phyloP scores from a whole-genome alignment of 2,888 invertebrate genomes.

The Clostera curtula region DNA sequence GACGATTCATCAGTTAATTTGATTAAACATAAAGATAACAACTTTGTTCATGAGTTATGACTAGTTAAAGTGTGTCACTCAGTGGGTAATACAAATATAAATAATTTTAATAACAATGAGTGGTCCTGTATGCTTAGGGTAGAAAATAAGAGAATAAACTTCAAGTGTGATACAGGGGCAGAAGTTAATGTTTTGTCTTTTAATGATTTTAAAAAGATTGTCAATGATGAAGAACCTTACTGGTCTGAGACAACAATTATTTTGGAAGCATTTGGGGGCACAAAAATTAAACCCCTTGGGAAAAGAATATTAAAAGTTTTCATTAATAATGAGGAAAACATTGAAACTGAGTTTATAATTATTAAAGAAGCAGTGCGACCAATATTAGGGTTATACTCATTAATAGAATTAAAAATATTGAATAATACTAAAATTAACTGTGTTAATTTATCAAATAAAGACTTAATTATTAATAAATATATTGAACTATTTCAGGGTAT shows the following conservation, averaged over 20 bases:
- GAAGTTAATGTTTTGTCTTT: constrained; percentile 11
- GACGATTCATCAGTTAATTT: neutral
- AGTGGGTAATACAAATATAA: too few species aligned
- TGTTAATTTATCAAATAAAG: neutral
- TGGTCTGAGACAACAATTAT: neutral
- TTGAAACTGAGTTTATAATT: too few species aligned
- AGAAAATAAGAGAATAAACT: constrained; percentile 3
- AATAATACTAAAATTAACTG: neutral
- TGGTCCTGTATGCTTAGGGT: neutral
- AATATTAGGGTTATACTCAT: too few species aligned
- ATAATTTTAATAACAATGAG: neutral
- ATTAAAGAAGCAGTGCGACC: too few species aligned
- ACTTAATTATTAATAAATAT: constrained; percentile 2
- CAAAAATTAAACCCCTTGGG: too few species aligned
- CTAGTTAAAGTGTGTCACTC: too few species aligned
- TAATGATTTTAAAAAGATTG: neutral
- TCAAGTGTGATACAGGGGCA: constrained; percentile 11
- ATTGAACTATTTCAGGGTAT: neutral
- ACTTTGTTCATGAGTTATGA: too few species aligned
- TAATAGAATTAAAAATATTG: constrained; percentile 1
- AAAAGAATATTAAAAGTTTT: too few species aligned
- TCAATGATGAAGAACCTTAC: neutral
- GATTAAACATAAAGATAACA: too few species aligned
- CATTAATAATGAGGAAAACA: too few species aligned
- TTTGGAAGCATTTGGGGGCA: constrained; percentile 1